Base-by-base conservation (phyloP, 2,888 invertebrate genomes). In the Teleiodes luculella region DNA sequence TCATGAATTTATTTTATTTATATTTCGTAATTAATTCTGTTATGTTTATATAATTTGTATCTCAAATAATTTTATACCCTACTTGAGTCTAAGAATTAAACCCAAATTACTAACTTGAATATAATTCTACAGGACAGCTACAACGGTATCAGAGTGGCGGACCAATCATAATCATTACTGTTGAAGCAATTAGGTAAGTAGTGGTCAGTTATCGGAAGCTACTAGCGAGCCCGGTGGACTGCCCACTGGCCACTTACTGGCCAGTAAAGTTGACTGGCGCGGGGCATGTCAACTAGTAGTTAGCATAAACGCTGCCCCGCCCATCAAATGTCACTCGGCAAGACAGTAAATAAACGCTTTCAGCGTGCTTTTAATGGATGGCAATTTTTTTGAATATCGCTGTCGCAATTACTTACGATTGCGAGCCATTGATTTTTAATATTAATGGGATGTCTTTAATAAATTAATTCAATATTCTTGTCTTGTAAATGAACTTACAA, bases 291-390 rank as follows among this genome's bases (percentile, higher is more conserved):
- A 60, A 43, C 57, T 18, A 55, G 58, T 59, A 64, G 66, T 81
- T 80, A 75, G 75, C 80, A 82, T 85, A 80, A 84, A 78, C 70
- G 64, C 53, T 57, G 62, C 74, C 78, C 74, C 84, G 78, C 87
- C 86, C 71, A 67, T 67, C 63, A 70, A 74, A 78, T 80, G 74
- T 76, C 77, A 78, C 72, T 70, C 59, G 60, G 63, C 59, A 58
- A 59, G 58, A 47, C 53, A 51, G 31, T 56, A 55, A 60, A 54
- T 55, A 37, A 41, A 58, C 47, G 37, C 65, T 72, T 71, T 67
- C 65, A 70, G 55, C 56, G 30, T 51, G 61, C 62, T 63, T 69
- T 64, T 68, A 70, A 70, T 67, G 65, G 62, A 65, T 66, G 64
- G 63, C 67, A 63, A 69, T 49, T 76, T 71, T 68, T 55, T 59